Evolutionary conservation across 2,113 vertebrate genomes (phyloP), one percentile per base, ranked within the genome.

Genomic region (Ailurus styani): DNA sequence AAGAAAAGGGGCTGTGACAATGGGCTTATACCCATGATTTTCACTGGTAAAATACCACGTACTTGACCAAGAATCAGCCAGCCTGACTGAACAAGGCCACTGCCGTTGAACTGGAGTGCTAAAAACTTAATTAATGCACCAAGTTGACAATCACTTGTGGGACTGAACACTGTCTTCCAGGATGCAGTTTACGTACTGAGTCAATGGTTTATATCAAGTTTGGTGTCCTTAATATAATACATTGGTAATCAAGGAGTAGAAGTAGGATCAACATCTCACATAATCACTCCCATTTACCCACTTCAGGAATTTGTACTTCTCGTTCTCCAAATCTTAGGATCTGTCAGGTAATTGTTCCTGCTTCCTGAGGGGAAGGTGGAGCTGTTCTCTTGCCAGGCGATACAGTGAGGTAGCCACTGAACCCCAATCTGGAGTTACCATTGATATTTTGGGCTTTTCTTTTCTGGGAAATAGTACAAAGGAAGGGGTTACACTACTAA

Each of bases 11-110:
- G 7, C 0, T 37, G 3, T 47, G 55, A 50, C 12, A 79, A n/a
- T 62, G 4, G 54, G 20, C 4, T 82, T 10, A 70, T 62, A 70
- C 55, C 3, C 42, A n/a, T 37, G 27, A 4, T 66, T 95, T 85
- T 87, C 25, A 40, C 0, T 85, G 5, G 40, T 29, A 0, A 2
- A 27, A 1, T 55, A 12, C 1, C 31, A 55, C 3, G 8, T 23
- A 78, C 29, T 91, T 25, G 40, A 54, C 20, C 52, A 73, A 79
- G 60, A 73, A 87, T 75, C 10, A 57, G 29, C 21, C 3, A n/a
- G 12, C 3, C 34, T 60, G n/a, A 52, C n/a, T 47, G 9, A 50
- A 73, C 7, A 66, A 25, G 10, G 21, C 6, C 31, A 13, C 34
- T 25, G 25, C 8, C 87, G 5, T 45, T 64, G 11, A 9, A 72